These are phyloP conservation scores for Strigamia maritima DNA, from an alignment of 2,888 invertebrate genomes.

Conservation along the genomic window DNA sequence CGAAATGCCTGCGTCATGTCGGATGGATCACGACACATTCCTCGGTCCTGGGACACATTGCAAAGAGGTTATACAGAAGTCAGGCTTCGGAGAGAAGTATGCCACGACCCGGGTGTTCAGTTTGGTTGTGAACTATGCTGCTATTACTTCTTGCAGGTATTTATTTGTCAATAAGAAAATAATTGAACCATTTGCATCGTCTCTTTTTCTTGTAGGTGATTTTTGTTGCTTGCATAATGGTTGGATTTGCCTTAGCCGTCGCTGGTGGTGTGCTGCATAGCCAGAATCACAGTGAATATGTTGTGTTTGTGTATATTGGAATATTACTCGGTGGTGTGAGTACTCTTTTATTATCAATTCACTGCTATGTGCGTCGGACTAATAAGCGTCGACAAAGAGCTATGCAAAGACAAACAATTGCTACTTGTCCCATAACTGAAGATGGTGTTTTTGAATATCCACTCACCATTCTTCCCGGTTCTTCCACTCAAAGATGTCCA, in stretches of 20 bases:
- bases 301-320: conserved; percentile 3
- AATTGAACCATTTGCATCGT: neutral
- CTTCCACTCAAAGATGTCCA: neutral
- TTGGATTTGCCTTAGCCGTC: neutral
- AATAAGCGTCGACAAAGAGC: neutral
- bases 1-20: conserved; percentile 9
- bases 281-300: neutral
- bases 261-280: neutral
- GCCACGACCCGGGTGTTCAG: neutral
- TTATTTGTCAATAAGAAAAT: neutral
- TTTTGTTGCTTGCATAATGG: conserved; percentile 9
- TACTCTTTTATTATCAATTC: neutral
- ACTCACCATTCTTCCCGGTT: neutral
- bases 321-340: neutral
- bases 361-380: neutral
- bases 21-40: neutral
- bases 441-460: neutral
- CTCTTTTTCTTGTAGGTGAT: neutral
- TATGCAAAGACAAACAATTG: neutral
- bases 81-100: neutral
- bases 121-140: neutral
- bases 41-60: neutral
- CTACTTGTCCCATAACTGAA: neutral
- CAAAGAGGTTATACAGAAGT: neutral
- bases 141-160: neutral